Percentiles rank a stretch among this genome's conserved stretches.
Evolutionary conservation across 2,888 invertebrate species (phyloP).

Genomic region (Pollenia angustigena): DNA sequence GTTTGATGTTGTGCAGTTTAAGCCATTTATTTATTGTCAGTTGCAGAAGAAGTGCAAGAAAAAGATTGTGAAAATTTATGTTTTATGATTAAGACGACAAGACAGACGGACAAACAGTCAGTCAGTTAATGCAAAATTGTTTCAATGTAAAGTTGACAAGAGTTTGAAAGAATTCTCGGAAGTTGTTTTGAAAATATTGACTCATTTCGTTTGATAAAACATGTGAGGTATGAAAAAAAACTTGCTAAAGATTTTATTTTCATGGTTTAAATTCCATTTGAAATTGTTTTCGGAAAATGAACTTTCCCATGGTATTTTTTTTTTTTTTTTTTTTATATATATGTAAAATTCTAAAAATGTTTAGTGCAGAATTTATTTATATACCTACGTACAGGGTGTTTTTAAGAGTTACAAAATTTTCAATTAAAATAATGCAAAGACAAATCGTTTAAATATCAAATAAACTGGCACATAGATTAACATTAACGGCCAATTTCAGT

Average conservation of each 20-base stretch:
- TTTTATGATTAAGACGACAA: constrained; percentile 37
- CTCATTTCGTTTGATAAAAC: background rate
- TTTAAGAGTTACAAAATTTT: no score
- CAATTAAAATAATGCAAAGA: no score
- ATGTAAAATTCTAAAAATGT: no score
- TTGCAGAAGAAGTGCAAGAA: constrained; percentile 1
- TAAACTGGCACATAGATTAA: no score
- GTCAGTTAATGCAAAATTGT: background rate
- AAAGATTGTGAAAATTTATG: constrained; percentile 36
- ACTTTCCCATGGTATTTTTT: no score
- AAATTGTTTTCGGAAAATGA: no score
- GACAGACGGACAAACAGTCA: background rate
- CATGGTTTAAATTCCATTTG: no score
- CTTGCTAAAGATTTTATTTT: background rate
- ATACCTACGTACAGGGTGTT: no score
- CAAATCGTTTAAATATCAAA: no score
- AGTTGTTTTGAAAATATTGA: constrained; percentile 13
- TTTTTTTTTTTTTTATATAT: no score
- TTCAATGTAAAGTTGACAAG: constrained; percentile 35
- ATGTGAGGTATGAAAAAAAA: background rate
- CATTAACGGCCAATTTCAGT: no score
- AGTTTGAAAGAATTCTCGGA: constrained; percentile 8
- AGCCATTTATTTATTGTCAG: constrained; percentile 26
- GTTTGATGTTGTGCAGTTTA: constrained; percentile 11
- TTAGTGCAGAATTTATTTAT: no score